Conservation (phyloP, 2,797 vertebrate species). For the Zalophus californianus region DNA sequence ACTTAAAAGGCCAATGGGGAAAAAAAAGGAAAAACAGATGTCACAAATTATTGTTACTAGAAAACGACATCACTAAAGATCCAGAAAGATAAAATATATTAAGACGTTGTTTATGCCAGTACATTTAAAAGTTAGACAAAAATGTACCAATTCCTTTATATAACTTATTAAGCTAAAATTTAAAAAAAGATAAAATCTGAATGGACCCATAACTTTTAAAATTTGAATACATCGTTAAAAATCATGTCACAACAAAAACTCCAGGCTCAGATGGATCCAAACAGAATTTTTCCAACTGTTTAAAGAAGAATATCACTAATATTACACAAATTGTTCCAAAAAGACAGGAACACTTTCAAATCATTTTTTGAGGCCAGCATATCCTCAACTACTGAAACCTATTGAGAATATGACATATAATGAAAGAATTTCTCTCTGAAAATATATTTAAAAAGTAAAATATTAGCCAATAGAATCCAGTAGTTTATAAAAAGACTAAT, state of each 20-base stretch:
- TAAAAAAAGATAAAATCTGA: neutral
- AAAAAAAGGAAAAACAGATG: neutral
- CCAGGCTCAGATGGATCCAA: neutral
- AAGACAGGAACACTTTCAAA: neutral
- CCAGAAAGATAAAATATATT: neutral
- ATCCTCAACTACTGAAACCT: neutral
- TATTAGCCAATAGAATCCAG: neutral
- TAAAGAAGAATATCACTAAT: neutral
- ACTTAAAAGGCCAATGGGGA: neutral
- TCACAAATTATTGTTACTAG: neutral
- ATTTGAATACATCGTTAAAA: conserved; percentile 21
- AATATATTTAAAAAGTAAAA: neutral
- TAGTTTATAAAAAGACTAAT: neutral
- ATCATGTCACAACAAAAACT: neutral
- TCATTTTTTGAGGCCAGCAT: neutral
- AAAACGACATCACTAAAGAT: neutral
- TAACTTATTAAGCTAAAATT: neutral
- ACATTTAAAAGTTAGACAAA: neutral
- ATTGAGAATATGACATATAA: neutral
- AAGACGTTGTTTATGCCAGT: neutral
- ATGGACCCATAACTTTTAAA: neutral
- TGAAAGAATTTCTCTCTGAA: neutral
- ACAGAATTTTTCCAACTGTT: neutral
- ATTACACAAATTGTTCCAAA: neutral
- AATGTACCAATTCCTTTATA: neutral